Conservation (phyloP, 2,888 invertebrate species). For the Branchellion lobata region DNA sequence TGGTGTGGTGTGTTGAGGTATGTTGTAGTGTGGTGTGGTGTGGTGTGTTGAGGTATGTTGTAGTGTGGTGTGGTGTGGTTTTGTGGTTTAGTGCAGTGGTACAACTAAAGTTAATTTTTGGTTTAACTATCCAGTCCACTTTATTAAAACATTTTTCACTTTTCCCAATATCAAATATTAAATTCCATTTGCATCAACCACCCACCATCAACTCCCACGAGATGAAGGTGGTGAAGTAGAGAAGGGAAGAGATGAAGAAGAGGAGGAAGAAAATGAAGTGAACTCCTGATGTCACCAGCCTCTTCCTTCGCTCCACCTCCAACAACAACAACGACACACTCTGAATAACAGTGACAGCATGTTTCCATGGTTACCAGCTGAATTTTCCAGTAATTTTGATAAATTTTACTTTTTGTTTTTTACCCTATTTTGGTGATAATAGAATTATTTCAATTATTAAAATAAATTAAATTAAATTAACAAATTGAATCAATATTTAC, state of each 20-base stretch:
- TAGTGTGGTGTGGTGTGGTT: too few relatives aligned
- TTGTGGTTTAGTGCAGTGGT: too few relatives aligned
- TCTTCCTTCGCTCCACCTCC: constrained; percentile 57
- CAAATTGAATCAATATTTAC: too few relatives aligned
- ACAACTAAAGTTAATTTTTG: too few relatives aligned
- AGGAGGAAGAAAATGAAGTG: constrained; percentile 59
- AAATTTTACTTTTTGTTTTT: not conserved
- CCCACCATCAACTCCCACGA: not conserved
- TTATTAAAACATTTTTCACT: not conserved
- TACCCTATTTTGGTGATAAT: too few relatives aligned
- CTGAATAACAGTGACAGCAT: constrained; percentile 54
- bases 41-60: too few relatives aligned
- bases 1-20: too few relatives aligned
- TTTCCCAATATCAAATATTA: too few relatives aligned
- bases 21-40: too few relatives aligned
- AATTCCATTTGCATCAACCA: not conserved
- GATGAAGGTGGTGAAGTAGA: constrained; percentile 57
- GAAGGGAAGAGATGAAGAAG: constrained; percentile 54
- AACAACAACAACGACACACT: constrained; percentile 55
- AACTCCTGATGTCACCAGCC: constrained; percentile 59
- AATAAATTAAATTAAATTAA: too few relatives aligned
- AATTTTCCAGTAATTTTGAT: not conserved
- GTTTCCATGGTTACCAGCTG: too few relatives aligned
- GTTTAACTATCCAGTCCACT: too few relatives aligned
- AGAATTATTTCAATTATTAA: not conserved